A percentile compares a stretch with the other conserved stretches of the same genome.
These are phyloP conservation scores for Discoglossus pictus DNA, from an alignment of 2,797 vertebrate species.

Conservation along the genomic window DNA sequence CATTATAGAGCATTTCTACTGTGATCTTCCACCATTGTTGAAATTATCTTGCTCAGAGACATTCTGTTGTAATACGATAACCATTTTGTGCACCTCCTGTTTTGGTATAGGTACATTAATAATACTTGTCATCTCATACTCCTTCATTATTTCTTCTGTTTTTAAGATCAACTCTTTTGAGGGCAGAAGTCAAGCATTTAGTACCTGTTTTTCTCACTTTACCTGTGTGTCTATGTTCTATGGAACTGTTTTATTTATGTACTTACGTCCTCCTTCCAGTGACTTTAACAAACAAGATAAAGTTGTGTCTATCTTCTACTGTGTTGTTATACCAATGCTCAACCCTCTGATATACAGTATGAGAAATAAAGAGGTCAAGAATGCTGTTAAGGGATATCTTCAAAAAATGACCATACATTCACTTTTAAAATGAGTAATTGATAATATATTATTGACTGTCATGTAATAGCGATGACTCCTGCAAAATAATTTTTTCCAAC, in stretches of 20 bases:
- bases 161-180: conserved; percentile 46
- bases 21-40: conserved; percentile 56
- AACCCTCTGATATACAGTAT: conserved; percentile 60
- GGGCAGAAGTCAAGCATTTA: conserved; percentile 24
- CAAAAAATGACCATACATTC: too few species aligned
- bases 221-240: conserved; percentile 52
- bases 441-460: too few species aligned
- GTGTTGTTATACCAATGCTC: conserved; percentile 54
- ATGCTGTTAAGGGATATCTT: neutral
- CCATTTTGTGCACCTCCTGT: conserved; percentile 18
- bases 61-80: conserved; percentile 36
- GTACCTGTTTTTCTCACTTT: conserved; percentile 49
- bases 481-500: too few species aligned
- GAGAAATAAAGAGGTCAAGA: conserved; percentile 26
- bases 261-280: conserved; percentile 46
- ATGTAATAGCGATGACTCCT: too few species aligned
- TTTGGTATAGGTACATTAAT: conserved; percentile 50
- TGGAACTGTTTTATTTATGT: conserved; percentile 53
- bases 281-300: conserved; percentile 49
- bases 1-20: conserved; percentile 54
- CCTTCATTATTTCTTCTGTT: conserved; percentile 49
- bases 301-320: conserved; percentile 51
- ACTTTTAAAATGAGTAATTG: too few species aligned
- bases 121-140: conserved; percentile 53
- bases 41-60: conserved; percentile 54